Evolutionary conservation across 2,797 vertebrate genomes (phyloP).

Genomic region (Enteromius paludinosus): DNA sequence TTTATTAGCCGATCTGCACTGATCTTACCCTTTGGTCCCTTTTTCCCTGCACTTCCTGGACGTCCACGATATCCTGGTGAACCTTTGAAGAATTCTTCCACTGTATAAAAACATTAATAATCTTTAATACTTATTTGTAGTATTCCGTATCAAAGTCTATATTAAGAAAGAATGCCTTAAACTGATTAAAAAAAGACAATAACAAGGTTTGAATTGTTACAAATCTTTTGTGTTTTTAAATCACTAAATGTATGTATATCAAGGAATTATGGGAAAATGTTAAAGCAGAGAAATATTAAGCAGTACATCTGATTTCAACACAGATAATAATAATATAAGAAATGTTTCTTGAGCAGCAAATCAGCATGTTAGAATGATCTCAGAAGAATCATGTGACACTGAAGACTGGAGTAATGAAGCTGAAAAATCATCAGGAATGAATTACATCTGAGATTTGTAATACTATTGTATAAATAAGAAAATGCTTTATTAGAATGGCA

Average conservation of each 20-base stretch:
- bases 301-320: background rate
- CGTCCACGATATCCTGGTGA: slow-evolving; percentile 69
- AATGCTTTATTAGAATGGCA: background rate
- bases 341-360: background rate
- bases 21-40: slow-evolving; percentile 80
- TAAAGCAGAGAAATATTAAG: background rate
- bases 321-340: background rate
- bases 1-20: background rate
- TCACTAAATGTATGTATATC: background rate
- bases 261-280: background rate
- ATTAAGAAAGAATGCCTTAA: background rate
- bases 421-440: background rate
- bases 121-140: background rate
- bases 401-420: background rate
- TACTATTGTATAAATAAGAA: background rate
- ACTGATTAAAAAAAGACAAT: background rate
- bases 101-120: slow-evolving; percentile 48
- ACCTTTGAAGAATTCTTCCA: slow-evolving; percentile 71
- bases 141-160: background rate
- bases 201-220: background rate
- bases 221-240: background rate
- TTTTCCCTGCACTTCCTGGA: slow-evolving; percentile 80
- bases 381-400: background rate
- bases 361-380: background rate
- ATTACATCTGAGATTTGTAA: background rate